Conservation (phyloP, 30 jellyfish, hydroid and myxozoan genomes). For the Aurelia sp. region DNA sequence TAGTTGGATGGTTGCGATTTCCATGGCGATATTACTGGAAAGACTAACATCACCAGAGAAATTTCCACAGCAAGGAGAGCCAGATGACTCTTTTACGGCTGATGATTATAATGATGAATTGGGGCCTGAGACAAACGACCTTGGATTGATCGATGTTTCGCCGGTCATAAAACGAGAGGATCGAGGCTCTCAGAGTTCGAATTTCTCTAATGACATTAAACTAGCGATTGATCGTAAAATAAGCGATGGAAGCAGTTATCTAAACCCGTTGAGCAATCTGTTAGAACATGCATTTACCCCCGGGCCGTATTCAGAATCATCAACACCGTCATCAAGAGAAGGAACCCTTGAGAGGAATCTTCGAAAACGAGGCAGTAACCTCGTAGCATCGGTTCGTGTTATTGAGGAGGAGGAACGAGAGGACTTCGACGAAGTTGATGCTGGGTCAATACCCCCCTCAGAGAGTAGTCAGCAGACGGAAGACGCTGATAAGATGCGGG, state of each 20-base stretch:
- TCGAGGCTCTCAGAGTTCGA: conserved; percentile 39
- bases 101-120: conserved; percentile 2
- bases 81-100: neutral
- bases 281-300: conserved; percentile 48
- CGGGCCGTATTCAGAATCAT: conserved; percentile 41
- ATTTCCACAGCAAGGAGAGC: conserved; percentile 60
- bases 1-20: conserved; percentile 98
- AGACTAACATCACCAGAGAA: conserved; percentile 75
- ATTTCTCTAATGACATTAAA: conserved; percentile 60
- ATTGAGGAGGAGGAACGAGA: conserved; percentile 56
- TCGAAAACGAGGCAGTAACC: neutral
- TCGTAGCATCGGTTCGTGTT: conserved; percentile 29
- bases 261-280: conserved; percentile 28
- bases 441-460: conserved; percentile 4
- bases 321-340: conserved; percentile 67
- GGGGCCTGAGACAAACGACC: conserved; percentile 12
- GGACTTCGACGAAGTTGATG: conserved; percentile 15
- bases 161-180: conserved; percentile 11
- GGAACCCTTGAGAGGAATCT: conserved; percentile 44
- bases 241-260: conserved; percentile 43
- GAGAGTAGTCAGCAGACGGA: conserved; percentile 3
- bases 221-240: conserved; percentile 46
- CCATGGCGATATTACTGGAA: conserved; percentile 96
- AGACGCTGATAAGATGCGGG: neutral
- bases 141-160: conserved; percentile 26